Base-by-base conservation (phyloP, 2,797 vertebrate genomes). In the Pseudomugil gertrudae region DNA sequence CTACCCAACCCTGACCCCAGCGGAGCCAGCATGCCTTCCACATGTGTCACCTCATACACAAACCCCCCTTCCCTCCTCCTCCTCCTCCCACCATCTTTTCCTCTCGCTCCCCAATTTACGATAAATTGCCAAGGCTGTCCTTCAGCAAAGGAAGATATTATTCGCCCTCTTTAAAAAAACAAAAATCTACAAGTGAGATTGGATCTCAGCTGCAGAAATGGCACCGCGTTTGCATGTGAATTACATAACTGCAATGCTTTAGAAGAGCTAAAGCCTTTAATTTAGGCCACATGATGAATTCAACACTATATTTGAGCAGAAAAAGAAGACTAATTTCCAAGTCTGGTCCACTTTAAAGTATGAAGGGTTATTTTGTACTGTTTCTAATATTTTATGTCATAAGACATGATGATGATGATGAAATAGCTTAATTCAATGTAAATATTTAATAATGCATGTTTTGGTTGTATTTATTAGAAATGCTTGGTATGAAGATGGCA, bases 401-500 rank as follows among this genome's bases (percentile, higher is more conserved):
- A 85, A 59, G 27, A 65, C 27, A 50, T n/a, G n/a, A n/a, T 30
- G 2, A 47, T 51, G 29, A 60, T 85, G 48, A 66, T 32, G 66
- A 69, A 63, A 47, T 57, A n/a, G 24, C 32, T 66, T 29, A 45
- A 55, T 74, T 71, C 38, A 65, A 24, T n/a, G 32, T 55, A 14
- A 13, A 35, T 15, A 21, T 62, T 61, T 57, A 66, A 66, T 69
- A 27, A 66, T 69, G 72, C 3, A 57, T 11, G 30, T 45, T 59
- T 45, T 15, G 13, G 38, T 23, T 53, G 35, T 76, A 43, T 80
- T 86, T 80, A 81, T 17, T 79, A 94, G 93, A 72, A 40, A 89
- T 69, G 84, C 90, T 61, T 99, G 97, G 97, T 98, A 96, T 87
- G 94, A 96, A 4, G 90, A 98, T 74, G 96, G 96, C 59, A 89